Evolutionary conservation across 2,113 vertebrate genomes (phyloP).

Genomic region (Rhinogobius similis): DNA sequence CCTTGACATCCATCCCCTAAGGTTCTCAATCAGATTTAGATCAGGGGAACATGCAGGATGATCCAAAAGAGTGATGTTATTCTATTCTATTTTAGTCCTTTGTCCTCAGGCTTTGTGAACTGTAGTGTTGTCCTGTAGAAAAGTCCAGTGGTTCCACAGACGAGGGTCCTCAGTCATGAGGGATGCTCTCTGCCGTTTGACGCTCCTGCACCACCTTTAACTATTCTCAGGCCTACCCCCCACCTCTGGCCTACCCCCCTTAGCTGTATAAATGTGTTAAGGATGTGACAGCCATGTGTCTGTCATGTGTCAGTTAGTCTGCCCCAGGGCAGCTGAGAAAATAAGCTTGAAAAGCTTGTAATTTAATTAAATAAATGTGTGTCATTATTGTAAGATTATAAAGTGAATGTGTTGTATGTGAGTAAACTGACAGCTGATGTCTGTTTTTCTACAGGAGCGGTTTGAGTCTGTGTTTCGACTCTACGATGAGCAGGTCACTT

Average conservation of each 20-base stretch:
- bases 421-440: neutral
- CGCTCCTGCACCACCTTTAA: too few species aligned
- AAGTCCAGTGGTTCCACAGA: too few species aligned
- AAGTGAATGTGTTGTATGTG: neutral
- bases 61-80: too few species aligned
- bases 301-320: neutral
- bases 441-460: slow-evolving; percentile 80
- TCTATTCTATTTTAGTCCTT: too few species aligned
- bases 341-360: neutral
- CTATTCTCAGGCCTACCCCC: neutral
- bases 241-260: neutral
- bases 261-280: neutral
- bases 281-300: neutral
- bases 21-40: too few species aligned
- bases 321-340: neutral
- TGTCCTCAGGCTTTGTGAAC: too few species aligned
- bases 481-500: slow-evolving; percentile 89
- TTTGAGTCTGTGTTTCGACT: slow-evolving; percentile 90
- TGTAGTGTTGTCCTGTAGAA: too few species aligned
- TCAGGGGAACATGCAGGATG: too few species aligned
- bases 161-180: too few species aligned
- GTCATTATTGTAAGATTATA: neutral
- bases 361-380: neutral
- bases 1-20: too few species aligned
- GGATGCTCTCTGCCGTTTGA: too few species aligned